A percentile compares a stretch with the other conserved stretches of the same genome.
Conservation (phyloP, 2,797 vertebrate species). For the Botia almorhae region DNA sequence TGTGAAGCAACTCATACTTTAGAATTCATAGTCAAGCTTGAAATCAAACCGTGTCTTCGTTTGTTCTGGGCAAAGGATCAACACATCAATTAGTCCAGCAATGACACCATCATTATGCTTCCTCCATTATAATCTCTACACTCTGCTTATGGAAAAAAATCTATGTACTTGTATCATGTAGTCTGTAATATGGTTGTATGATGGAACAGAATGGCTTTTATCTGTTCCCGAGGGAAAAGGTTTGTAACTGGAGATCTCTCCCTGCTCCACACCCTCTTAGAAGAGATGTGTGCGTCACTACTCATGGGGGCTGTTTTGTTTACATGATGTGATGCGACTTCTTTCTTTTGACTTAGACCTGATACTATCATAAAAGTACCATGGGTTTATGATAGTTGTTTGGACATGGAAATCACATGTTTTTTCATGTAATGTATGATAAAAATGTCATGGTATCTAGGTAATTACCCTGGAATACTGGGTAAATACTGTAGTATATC, state of each 20-base stretch:
- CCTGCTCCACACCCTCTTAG: conserved; percentile 45
- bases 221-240: conserved; percentile 67
- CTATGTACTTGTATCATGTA: conserved; percentile 77
- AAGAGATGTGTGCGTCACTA: conserved; percentile 49
- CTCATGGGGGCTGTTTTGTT: too few relatives aligned
- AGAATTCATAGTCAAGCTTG: conserved; percentile 11
- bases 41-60: conserved; percentile 11
- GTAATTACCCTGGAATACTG: not conserved
- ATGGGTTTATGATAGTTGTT: not conserved
- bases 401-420: not conserved
- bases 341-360: not conserved
- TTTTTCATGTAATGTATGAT: not conserved
- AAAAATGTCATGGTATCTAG: not conserved
- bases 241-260: conserved; percentile 70
- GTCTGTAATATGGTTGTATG: conserved; percentile 71
- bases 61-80: conserved; percentile 49
- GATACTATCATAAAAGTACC: not conserved
- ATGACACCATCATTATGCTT: conserved; percentile 36
- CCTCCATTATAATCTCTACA: conserved; percentile 22
- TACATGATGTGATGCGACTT: not conserved
- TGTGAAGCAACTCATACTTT: not conserved
- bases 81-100: conserved; percentile 53
- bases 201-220: conserved; percentile 58
- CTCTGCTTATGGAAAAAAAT: conserved; percentile 67
- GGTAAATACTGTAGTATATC: not conserved